These are phyloP conservation scores for Centrocercus urophasianus DNA, from an alignment of 2,113 vertebrate species.

Conservation along the genomic window DNA sequence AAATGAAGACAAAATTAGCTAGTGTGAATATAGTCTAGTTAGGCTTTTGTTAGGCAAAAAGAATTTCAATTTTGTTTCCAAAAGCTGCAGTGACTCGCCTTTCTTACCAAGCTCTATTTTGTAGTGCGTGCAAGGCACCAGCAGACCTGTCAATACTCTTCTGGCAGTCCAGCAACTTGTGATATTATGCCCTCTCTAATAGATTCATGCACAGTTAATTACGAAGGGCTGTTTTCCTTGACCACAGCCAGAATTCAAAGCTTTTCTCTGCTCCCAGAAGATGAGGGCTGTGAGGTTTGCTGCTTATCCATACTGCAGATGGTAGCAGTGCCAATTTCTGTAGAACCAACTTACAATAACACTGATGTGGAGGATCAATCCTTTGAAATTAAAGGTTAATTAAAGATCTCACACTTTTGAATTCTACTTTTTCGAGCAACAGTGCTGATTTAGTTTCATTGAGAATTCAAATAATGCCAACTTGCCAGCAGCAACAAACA, in stretches of 20 bases:
- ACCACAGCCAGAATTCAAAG: neutral
- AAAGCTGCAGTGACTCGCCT: neutral
- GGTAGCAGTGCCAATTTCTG: neutral
- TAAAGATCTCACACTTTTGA: neutral
- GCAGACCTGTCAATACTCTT: neutral
- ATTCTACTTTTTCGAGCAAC: neutral
- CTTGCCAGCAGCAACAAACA: neutral
- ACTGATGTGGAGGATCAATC: neutral
- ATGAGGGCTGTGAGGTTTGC: neutral
- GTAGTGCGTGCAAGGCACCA: neutral
- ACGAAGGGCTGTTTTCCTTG: neutral
- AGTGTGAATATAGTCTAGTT: neutral
- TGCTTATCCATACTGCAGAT: neutral
- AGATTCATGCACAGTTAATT: neutral
- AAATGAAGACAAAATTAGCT: neutral
- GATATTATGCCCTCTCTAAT: neutral
- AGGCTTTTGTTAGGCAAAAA: neutral
- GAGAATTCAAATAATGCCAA: neutral
- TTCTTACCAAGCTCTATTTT: neutral
- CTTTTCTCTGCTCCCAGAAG: neutral
- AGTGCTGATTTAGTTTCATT: neutral
- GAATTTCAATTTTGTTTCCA: neutral
- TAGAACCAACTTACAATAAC: neutral
- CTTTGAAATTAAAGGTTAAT: constrained; percentile 21
- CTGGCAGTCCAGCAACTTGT: neutral